A percentile compares a stretch with the other conserved stretches of the same genome.
These are phyloP conservation scores for Cochlearius cochlearius DNA, from an alignment of 2,113 vertebrate species.

Conservation along the genomic window DNA sequence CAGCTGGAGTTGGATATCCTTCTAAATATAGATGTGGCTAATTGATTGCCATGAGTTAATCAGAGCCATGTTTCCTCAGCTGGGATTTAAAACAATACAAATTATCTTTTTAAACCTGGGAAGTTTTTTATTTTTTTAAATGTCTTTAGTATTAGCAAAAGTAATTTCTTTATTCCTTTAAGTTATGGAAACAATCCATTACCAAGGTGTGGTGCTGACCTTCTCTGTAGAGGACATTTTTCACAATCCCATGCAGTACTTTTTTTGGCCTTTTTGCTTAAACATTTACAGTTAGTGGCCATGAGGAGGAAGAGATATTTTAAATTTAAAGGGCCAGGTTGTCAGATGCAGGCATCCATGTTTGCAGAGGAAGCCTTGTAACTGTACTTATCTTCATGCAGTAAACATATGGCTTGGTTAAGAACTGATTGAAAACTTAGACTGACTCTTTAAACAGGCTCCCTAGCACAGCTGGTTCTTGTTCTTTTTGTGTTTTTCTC, in stretches of 20 bases:
- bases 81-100: slow-evolving; percentile 37
- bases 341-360: not conserved
- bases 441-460: not conserved
- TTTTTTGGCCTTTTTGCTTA: not conserved
- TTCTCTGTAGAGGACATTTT: not conserved
- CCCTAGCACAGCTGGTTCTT: slow-evolving; percentile 37
- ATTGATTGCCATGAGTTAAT: slow-evolving; percentile 40
- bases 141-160: not conserved
- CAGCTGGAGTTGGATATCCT: slow-evolving; percentile 19
- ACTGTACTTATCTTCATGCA: not conserved
- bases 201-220: not conserved
- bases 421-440: slow-evolving; percentile 22
- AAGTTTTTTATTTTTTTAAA: not conserved
- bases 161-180: not conserved
- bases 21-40: slow-evolving; percentile 50
- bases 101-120: slow-evolving; percentile 23
- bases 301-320: not conserved
- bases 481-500: slow-evolving; percentile 47
- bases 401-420: slow-evolving; percentile 28
- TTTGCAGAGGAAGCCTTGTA: not conserved
- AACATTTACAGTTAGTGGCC: not conserved
- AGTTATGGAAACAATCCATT: not conserved
- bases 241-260: not conserved
- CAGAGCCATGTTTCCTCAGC: slow-evolving; percentile 16
- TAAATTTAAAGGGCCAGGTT: not conserved